These are phyloP conservation scores for Ctenopoma kingsleyae DNA, from an alignment of 2,797 vertebrate genomes.

Conservation along the genomic window DNA sequence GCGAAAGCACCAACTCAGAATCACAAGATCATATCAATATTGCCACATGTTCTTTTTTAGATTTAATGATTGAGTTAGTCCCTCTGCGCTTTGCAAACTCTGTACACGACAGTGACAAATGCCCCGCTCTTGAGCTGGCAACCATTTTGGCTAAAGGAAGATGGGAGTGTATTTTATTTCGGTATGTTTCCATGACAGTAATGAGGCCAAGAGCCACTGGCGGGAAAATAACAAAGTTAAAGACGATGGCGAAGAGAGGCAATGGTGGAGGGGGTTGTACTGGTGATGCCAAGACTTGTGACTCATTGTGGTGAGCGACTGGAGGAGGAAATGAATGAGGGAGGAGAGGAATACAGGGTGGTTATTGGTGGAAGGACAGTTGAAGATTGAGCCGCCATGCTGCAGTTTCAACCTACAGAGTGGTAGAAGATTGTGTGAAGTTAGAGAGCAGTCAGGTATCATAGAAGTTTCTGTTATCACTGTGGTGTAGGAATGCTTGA, in stretches of 20 bases:
- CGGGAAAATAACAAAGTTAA: slow-evolving; percentile 26
- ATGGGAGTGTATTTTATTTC: slow-evolving; percentile 52
- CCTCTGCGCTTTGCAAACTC: slow-evolving; percentile 4
- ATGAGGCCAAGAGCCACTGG: slow-evolving; percentile 53
- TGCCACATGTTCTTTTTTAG: slow-evolving; percentile 31
- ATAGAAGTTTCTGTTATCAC: slow-evolving; percentile 10
- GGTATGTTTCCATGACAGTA: slow-evolving; percentile 71
- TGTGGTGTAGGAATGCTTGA: neutral
- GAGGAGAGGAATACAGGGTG: slow-evolving; percentile 58
- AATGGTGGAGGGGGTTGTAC: slow-evolving; percentile 37
- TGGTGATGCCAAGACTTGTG: slow-evolving; percentile 62
- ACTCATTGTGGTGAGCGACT: slow-evolving; percentile 65
- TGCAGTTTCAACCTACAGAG: slow-evolving; percentile 1
- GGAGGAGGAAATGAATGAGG: slow-evolving; percentile 50
- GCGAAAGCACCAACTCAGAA: slow-evolving; percentile 17
- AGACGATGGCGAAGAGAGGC: slow-evolving; percentile 41
- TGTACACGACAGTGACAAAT: neutral
- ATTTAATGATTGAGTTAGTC: slow-evolving; percentile 13
- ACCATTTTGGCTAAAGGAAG: slow-evolving; percentile 25
- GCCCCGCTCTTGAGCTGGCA: slow-evolving; percentile 21
- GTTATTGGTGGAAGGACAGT: slow-evolving; percentile 65
- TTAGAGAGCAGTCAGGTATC: neutral
- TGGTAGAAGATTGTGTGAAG: slow-evolving; percentile 23
- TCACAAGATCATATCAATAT: slow-evolving; percentile 24
- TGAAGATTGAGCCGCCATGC: slow-evolving; percentile 7